A percentile compares a stretch with the other conserved stretches of the same genome.
Conservation (phyloP, 2,888 invertebrate species). For the Amphimallon solstitiale region DNA sequence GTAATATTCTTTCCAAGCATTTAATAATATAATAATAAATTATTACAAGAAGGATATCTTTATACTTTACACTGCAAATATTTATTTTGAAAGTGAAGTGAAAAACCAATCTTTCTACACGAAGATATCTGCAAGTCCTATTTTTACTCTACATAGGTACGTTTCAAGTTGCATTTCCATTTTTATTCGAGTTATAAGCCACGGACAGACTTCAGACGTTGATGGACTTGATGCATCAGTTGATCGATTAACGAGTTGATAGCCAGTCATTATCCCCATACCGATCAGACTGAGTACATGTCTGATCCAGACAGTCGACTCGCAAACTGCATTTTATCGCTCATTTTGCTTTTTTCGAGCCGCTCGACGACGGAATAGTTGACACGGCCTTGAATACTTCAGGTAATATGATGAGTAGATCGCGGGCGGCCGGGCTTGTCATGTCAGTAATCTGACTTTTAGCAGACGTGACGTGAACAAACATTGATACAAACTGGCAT, state of each 20-base stretch:
- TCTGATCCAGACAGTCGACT: slow-evolving; percentile 12
- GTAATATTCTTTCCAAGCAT: too few species aligned
- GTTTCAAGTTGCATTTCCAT: too few species aligned
- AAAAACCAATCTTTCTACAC: too few species aligned
- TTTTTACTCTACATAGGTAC: too few species aligned
- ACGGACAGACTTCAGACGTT: slow-evolving; percentile 23
- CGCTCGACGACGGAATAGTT: slow-evolving; percentile 31
- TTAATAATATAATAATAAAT: too few species aligned
- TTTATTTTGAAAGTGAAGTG: too few species aligned
- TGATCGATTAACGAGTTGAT: slow-evolving; percentile 33
- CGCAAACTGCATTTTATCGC: slow-evolving; percentile 14
- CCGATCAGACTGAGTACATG: slow-evolving; percentile 21
- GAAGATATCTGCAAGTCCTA: too few species aligned
- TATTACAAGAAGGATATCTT: too few species aligned
- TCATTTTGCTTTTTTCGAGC: slow-evolving; percentile 12
- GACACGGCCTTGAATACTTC: slow-evolving; percentile 54
- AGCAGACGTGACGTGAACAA: slow-evolving; percentile 55
- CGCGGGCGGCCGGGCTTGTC: slow-evolving; percentile 58
- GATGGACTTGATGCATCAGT: slow-evolving; percentile 28
- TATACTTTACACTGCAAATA: too few species aligned
- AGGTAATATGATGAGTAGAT: slow-evolving; percentile 59
- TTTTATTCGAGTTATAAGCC: slow-evolving; percentile 16
- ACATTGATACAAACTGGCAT: slow-evolving; percentile 12
- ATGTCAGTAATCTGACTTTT: slow-evolving; percentile 58
- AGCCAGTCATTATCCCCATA: slow-evolving; percentile 31